Percentiles rank a stretch among this genome's conserved stretches.
Evolutionary conservation across 2,113 vertebrate species (phyloP).

Genomic region (Dromaius novaehollandiae): DNA sequence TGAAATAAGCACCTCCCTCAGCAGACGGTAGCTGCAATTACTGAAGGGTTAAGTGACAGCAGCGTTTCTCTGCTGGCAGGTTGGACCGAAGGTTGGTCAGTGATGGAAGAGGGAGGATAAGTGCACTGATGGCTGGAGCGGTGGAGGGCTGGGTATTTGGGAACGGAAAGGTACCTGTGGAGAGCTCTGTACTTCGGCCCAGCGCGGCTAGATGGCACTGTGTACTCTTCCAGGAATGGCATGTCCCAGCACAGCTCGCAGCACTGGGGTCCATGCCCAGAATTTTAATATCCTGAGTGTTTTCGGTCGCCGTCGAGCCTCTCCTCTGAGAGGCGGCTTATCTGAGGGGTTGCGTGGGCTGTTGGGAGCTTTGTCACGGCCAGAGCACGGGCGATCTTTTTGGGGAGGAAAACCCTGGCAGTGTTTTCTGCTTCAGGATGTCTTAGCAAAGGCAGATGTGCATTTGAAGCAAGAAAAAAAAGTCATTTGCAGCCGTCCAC

Average conservation of each 20-base stretch:
- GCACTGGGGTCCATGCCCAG: background rate
- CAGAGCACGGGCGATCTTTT: background rate
- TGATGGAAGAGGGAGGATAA: background rate
- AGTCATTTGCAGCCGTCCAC: background rate
- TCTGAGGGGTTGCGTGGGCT: background rate
- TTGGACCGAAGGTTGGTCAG: background rate
- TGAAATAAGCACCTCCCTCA: background rate
- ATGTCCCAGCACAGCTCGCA: background rate
- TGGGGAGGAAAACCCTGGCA: background rate
- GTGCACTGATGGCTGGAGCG: background rate
- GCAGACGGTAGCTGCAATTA: background rate
- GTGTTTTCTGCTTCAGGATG: background rate
- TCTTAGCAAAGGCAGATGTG: background rate
- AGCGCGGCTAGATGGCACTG: constrained; percentile 65
- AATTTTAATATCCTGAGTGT: background rate
- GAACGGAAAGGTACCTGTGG: background rate
- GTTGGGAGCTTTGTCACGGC: background rate
- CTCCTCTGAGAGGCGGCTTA: background rate
- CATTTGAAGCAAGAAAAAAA: background rate
- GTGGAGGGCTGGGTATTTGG: background rate
- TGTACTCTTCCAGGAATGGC: constrained; percentile 23
- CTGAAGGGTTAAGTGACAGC: background rate
- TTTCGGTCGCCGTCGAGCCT: background rate
- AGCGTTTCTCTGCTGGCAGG: accelerated
- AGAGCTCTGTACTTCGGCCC: constrained; percentile 3